Evolutionary conservation across 2,888 invertebrate genomes (phyloP).

Genomic region (Harmothoe impar): DNA sequence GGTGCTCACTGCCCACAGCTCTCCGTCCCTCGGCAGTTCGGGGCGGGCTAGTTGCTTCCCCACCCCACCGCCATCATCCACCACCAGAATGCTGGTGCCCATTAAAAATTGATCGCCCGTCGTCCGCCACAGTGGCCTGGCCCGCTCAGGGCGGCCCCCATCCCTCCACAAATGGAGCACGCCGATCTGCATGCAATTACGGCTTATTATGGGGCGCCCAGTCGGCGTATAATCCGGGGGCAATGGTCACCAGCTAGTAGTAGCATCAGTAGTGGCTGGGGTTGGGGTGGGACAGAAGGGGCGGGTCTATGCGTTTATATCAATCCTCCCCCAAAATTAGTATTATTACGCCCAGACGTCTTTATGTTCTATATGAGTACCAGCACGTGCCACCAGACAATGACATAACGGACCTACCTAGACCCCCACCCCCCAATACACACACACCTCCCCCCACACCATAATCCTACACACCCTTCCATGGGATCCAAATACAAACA

Average conservation of each 20-base stretch:
- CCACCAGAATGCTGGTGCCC: constrained; percentile 29
- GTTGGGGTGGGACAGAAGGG: not conserved
- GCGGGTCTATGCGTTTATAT: no score
- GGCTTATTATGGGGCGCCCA: not conserved
- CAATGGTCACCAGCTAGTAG: not conserved
- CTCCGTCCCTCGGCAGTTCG: not conserved
- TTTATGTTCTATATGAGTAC: no score
- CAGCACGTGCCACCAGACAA: no score
- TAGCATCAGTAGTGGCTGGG: not conserved
- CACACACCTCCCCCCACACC: no score
- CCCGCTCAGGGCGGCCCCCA: constrained; percentile 15
- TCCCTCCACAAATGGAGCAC: constrained; percentile 22
- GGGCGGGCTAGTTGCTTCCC: not conserved
- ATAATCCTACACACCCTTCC: no score
- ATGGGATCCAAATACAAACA: no score
- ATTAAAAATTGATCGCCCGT: constrained; percentile 55
- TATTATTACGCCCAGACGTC: no score
- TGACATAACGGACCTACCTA: no score
- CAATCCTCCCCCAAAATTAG: no score
- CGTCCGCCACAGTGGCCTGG: not conserved
- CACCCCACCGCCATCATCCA: not conserved
- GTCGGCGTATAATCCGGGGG: constrained; percentile 16
- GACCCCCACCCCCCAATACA: no score
- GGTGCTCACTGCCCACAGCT: not conserved
- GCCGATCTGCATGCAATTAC: constrained; percentile 52